Evolutionary conservation across 2,797 vertebrate species (phyloP).

Genomic region (Sciurus vulgaris): DNA sequence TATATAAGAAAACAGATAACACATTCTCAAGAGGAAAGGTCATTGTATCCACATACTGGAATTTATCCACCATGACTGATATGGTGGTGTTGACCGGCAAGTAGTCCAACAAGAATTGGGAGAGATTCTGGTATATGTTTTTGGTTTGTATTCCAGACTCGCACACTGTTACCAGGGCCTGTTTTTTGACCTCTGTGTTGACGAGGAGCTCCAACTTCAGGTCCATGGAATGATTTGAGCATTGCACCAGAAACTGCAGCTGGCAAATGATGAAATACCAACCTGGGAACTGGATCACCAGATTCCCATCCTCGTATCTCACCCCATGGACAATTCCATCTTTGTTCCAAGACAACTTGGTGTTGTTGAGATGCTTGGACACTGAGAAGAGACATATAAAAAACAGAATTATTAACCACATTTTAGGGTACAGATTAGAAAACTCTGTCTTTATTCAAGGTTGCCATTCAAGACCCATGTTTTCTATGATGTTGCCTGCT

Average conservation of each 20-base stretch:
- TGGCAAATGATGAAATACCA: slow-evolving; percentile 89
- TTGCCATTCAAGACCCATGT: not conserved
- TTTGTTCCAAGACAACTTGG: slow-evolving; percentile 84
- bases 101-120: slow-evolving; percentile 83
- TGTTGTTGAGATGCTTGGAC: slow-evolving; percentile 79
- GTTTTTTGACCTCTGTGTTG: slow-evolving; percentile 77
- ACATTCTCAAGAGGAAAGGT: slow-evolving; percentile 86
- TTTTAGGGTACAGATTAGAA: not conserved
- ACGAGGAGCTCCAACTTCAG: slow-evolving; percentile 85
- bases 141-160: slow-evolving; percentile 56
- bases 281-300: slow-evolving; percentile 85
- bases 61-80: slow-evolving; percentile 81
- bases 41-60: slow-evolving; percentile 84
- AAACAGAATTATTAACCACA: slow-evolving; percentile 15
- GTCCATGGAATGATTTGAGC: slow-evolving; percentile 74
- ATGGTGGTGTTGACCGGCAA: slow-evolving; percentile 77
- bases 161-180: slow-evolving; percentile 82
- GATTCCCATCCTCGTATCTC: slow-evolving; percentile 79
- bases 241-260: slow-evolving; percentile 86
- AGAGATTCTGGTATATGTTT: slow-evolving; percentile 83
- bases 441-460: slow-evolving; percentile 11
- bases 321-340: slow-evolving; percentile 80
- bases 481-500: not conserved
- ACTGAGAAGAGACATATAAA: slow-evolving; percentile 80
- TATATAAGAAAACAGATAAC: slow-evolving; percentile 85